Evolutionary conservation across 2,888 invertebrate genomes (phyloP), one percentile per base, ranked within the genome.

Genomic region (Scelioninae gen. 1): DNA sequence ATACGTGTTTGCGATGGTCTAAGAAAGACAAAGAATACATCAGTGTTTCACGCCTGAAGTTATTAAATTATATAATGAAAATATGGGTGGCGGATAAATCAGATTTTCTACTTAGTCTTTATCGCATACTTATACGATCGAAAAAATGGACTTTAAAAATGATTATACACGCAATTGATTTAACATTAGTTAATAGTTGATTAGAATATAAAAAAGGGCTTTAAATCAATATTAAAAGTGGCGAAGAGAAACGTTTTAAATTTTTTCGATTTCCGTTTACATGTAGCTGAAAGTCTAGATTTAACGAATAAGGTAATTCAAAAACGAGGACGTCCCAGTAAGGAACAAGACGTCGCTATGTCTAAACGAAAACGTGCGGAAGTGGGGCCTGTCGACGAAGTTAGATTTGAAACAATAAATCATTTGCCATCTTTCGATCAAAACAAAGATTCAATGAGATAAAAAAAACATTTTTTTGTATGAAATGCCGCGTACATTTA

Each of bases 101-200:
- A 38, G 68, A 76, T 58, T 76, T 56, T 13, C 53, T 58, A 8
- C 47, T 76, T 5, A 56, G 56, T 9, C 15, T 38, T 49, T 76
- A 76, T 53, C 56, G 66, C 9, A 76, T 15, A 34, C 45, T 43
- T 13, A 55, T 76, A 56, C 23, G 29, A 55, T 76, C 66, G 1
- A 66, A 58, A 58, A 76, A 76, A 38, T 76, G 76, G 76, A 75
- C 65, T 7, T 49, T 75, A 49, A 40, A 47, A 56, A 76, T 76
- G 76, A 66, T 76, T 16, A 9, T 34, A 3, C 65, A 76, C 15
- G 76, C 56, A 29, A 38, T 71, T n/a, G 60, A 62, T 45, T 29
- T 72, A 31, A 62, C 72, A 11, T 45, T 31, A 31, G 62, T 23
- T 9, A 72, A 72, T 40, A 53, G 60, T 23, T 51, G 40, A 51